Percentiles rank a stretch among this genome's conserved stretches.
Evolutionary conservation across 1,140 invertebrate species (phyloP).

Genomic region (Aphelenchoides besseyi): DNA sequence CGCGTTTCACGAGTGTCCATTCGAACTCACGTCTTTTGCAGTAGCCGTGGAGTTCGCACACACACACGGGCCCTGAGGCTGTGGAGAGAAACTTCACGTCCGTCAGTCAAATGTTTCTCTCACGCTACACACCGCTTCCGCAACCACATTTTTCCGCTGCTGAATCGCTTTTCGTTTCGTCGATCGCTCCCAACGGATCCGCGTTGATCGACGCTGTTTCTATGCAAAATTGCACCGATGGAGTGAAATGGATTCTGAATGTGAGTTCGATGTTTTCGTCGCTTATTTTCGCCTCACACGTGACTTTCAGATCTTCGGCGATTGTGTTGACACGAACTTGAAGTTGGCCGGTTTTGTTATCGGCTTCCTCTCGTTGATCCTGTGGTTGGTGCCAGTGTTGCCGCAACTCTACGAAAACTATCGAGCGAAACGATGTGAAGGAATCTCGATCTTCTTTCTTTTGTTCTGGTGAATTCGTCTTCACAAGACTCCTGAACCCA

Average conservation of each 20-base stretch:
- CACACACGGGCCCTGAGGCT: too few relatives aligned
- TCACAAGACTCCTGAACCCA: not conserved
- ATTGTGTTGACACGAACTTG: constrained; percentile 47
- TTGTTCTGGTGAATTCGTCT: constrained; percentile 46
- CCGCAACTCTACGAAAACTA: constrained; percentile 55
- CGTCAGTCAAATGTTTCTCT: constrained; percentile 3
- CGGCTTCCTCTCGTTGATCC: constrained; percentile 46
- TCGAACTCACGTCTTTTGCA: too few relatives aligned
- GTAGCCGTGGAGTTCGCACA: too few relatives aligned
- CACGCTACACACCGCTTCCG: constrained; percentile 12
- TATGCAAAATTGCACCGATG: constrained; percentile 36
- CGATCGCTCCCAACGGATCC: not conserved
- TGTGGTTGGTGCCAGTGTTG: constrained; percentile 50
- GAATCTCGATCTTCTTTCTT: constrained; percentile 49
- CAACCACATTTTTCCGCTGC: not conserved
- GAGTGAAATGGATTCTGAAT: constrained; percentile 34
- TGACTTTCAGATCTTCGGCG: constrained; percentile 51
- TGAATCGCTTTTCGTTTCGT: not conserved
- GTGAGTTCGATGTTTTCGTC: constrained; percentile 30
- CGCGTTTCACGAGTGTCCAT: too few relatives aligned
- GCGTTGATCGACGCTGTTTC: constrained; percentile 10
- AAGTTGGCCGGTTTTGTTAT: constrained; percentile 46
- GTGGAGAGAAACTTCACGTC: too few relatives aligned
- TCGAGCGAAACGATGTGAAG: constrained; percentile 47
- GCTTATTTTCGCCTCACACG: constrained; percentile 27